Evolutionary conservation across 2,888 invertebrate genomes (phyloP), one percentile per base, ranked within the genome.

Genomic region (Tubulanus polymorphus): DNA sequence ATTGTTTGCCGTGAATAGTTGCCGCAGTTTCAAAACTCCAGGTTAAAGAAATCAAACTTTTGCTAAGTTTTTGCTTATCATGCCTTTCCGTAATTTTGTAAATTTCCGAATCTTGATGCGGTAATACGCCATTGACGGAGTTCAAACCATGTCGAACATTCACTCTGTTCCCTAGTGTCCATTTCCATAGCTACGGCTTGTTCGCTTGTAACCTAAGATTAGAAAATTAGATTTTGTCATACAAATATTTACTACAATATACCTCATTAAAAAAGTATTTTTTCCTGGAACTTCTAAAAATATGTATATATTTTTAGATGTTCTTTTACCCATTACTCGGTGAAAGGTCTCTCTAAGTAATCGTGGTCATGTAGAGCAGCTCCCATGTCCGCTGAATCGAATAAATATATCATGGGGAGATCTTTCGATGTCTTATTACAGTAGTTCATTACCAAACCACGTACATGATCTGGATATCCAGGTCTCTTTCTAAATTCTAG

Each of bases 401-500:
- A 55, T 6, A 55, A 15, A 18, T 55, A 54, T 2, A 37, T 23
- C 12, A 28, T 41, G 25, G 53, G 23, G 12, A 55, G 15, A 26
- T 54, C 28, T 5, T 6, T 8, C 10, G 28, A 26, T n/a, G 37
- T 12, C 6, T 8, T 18, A 3, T 41, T 3, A 53, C 53, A 55
- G 20, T 41, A 41, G 46, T 55, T 52, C 15, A 55, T 12, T n/a
- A 55, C 25, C 25, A 2, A 3, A 27, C 45, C 32, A 25, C 51
- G n/a, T 8, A 57, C 57, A 49, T 32, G n/a, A 47, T 51, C 55
- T 18, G 55, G 29, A 29, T 57, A 57, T 15, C 57, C 51, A 10
- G 45, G 8, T 27, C 18, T 10, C 27, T 48, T 48, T 26, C n/a
- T n/a, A n/a, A n/a, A n/a, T 51, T 35, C 45, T 45, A 51, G 15